phyloP scores from a whole-genome alignment of 2,888 invertebrate species.

The Drosophila nr. medialis region DNA sequence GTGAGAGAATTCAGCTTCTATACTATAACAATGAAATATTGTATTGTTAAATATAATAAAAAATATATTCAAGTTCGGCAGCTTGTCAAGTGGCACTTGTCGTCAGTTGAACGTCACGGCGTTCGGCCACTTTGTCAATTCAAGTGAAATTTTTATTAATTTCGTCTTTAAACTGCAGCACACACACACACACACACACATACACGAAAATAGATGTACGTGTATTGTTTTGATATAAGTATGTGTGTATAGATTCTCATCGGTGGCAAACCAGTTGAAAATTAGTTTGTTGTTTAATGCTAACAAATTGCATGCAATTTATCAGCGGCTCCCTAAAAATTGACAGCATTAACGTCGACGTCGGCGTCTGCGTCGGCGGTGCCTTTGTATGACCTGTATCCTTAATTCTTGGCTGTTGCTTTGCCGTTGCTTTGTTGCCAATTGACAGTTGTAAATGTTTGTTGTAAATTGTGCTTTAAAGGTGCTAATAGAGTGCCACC shows the following conservation, averaged over 20 bases:
- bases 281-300: conserved; percentile 75
- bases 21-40: conserved; percentile 73
- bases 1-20: conserved; percentile 61
- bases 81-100: conserved; percentile 82
- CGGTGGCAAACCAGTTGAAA: conserved; percentile 57
- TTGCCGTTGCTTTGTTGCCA: conserved; percentile 72
- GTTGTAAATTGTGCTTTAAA: conserved; percentile 80
- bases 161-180: conserved; percentile 74
- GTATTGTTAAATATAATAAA: conserved; percentile 55
- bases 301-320: conserved; percentile 77
- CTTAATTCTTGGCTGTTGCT: conserved; percentile 62
- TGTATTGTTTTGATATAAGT: conserved; percentile 24
- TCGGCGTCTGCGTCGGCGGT: conserved; percentile 53
- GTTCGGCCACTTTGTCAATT: conserved; percentile 81
- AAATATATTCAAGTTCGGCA: conserved; percentile 76
- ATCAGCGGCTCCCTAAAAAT: conserved; percentile 63
- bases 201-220: conserved; percentile 11
- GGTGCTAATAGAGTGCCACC: conserved; percentile 82
- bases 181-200: conserved; percentile 24
- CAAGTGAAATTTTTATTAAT: conserved; percentile 83
- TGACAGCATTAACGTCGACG: conserved; percentile 14
- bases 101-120: conserved; percentile 80
- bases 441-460: conserved; percentile 82
- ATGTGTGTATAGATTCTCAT: conserved; percentile 57
- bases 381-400: conserved; percentile 72